Base-by-base conservation (phyloP, 2,113 vertebrate species). In the Urocolius indicus region DNA sequence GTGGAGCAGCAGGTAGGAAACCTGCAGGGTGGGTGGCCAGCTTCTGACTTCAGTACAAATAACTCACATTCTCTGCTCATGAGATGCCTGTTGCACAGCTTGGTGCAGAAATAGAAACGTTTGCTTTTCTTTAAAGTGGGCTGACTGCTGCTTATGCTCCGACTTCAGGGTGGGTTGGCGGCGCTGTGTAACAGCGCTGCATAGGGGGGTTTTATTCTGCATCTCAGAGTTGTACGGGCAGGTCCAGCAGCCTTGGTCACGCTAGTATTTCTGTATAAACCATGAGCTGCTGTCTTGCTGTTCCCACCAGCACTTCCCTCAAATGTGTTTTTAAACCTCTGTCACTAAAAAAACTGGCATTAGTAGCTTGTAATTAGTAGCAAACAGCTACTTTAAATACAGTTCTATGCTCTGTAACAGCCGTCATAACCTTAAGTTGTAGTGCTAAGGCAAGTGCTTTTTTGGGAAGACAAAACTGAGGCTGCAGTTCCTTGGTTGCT, bases 21-120 rank as follows among this genome's bases (percentile, higher is more conserved):
- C 90, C 78, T 91, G 89, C 71, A 3, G 90, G 87, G 89, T 98
- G 98, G 97, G 98, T 98, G 98, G 98, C 98, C 98, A 95, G 80
- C 79, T 97, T 95, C 97, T 93, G 97, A 97, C 96, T 97, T 97
- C 94, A 93, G 93, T 96, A 87, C 97, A 98, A 97, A 98, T 97
- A 97, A 94, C 91, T 95, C 27, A 22, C 38, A 38, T 92, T 87
- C 80, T 90, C 91, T 69, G 86, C 88, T 76, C 36, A 26, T 74
- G 49, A 83, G n/a, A 63, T 83, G 55, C 72, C 72, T 83, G 13
- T 45, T 46, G 75, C 74, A 62, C 32, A 69, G 6, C 51, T 61
- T 54, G 36, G 16, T 48, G 48, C 76, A 43, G 69, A 72, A 81
- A 65, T 29, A 51, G 45, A 79, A 94, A 27, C 10, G 30, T 54